Evolutionary conservation across 2,113 vertebrate species (phyloP).

Genomic region (Euleptes europaea): DNA sequence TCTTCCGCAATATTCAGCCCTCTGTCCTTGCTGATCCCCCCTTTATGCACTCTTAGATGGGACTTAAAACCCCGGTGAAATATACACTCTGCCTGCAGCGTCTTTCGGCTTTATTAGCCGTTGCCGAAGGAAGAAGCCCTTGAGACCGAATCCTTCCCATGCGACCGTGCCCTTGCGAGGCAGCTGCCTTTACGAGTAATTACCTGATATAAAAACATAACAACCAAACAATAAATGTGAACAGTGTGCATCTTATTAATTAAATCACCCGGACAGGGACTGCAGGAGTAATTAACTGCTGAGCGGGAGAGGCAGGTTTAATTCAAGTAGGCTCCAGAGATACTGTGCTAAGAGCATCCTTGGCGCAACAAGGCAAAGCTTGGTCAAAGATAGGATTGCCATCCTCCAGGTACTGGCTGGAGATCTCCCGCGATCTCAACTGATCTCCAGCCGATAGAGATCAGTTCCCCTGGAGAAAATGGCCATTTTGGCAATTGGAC

Average conservation of each 20-base stretch:
- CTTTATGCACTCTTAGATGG: background rate
- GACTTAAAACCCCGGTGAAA: background rate
- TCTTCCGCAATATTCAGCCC: background rate
- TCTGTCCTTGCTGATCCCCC: background rate
- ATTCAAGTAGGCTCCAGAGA: background rate
- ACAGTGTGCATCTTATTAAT: conserved; percentile 14
- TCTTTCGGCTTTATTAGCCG: conserved; percentile 6
- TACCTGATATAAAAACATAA: conserved; percentile 7
- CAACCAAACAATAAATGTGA: background rate
- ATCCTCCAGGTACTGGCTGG: too few species aligned
- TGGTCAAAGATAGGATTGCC: too few species aligned
- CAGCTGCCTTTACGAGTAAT: conserved; percentile 9
- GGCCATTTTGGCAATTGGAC: too few species aligned
- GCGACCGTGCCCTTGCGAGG: background rate
- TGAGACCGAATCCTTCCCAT: background rate
- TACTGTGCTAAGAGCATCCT: too few species aligned
- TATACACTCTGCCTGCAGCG: background rate
- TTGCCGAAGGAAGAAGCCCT: background rate
- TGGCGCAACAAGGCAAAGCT: background rate
- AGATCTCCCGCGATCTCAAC: too few species aligned
- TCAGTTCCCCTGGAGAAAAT: too few species aligned
- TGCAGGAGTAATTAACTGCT: background rate
- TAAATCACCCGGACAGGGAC: conserved; percentile 6
- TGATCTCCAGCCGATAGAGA: too few species aligned
- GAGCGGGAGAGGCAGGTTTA: background rate